Conservation (phyloP, 2,113 vertebrate species). For the Gorsachius goisagi region DNA sequence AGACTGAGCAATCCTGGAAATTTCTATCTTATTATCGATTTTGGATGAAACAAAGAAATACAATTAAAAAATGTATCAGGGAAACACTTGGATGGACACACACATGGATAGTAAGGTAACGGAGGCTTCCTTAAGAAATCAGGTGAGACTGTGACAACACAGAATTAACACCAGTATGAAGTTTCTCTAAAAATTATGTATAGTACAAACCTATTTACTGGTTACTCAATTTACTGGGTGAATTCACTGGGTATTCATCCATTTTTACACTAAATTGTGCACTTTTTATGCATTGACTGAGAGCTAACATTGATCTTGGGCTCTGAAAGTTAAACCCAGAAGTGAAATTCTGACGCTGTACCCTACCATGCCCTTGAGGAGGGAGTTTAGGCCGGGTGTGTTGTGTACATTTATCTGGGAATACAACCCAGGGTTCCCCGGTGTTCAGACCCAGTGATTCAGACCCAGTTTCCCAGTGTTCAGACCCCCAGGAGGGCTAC, state of each 20-base stretch:
- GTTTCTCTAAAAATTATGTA: too few species aligned
- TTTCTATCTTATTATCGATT: background rate
- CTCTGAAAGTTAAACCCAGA: background rate
- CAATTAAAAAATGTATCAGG: too few species aligned
- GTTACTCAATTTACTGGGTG: background rate
- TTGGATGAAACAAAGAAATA: background rate
- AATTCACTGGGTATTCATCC: background rate
- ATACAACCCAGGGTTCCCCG: background rate
- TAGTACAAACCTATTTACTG: too few species aligned
- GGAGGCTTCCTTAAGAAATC: too few species aligned
- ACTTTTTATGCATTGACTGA: background rate
- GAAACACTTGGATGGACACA: too few species aligned
- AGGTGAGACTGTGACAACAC: too few species aligned
- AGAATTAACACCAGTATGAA: too few species aligned
- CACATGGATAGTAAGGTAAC: too few species aligned
- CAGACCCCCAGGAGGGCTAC: too few species aligned
- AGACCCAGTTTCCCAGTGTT: too few species aligned
- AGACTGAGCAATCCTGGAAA: background rate
- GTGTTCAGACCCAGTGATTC: background rate
- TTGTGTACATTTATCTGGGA: background rate
- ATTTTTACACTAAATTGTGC: background rate
- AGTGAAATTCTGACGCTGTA: fast-evolving
- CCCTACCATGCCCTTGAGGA: background rate
- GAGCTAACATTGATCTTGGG: background rate
- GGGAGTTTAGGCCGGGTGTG: background rate